Evolutionary conservation across 2,113 vertebrate species (phyloP), one percentile per base, ranked within the genome.

Genomic region (Nycticryphes semicollaris): DNA sequence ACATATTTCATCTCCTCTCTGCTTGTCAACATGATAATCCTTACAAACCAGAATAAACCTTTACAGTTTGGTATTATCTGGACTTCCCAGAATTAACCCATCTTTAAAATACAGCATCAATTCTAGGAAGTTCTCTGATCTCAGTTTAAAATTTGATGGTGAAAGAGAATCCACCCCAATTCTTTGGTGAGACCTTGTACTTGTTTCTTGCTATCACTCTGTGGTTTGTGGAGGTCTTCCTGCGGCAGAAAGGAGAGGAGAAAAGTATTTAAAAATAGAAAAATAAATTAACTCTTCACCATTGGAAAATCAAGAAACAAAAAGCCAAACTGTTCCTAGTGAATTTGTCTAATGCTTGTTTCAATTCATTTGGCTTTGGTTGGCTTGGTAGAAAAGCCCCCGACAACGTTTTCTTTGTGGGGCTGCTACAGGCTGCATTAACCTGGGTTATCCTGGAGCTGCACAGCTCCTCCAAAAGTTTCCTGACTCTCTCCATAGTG

Each of bases 381-480:
- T 45, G 69, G 73, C 22, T 45, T 5, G 0, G 9, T 73, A 56
- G 63, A 88, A 88, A 74, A 85, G 70, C 35, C 45, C 41, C 70
- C 2, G 13, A 39, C 70, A 78, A 27, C 2, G 6, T 94, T 94
- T 93, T 54, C 48, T 50, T 69, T 74, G 67, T 69, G n/a, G 30
- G 28, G 23, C 30, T 67, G 37, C 51, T 77, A 5, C 0, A 2
- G 68, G 60, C 59, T 37, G 51, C 22, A 7, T 7, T 56, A 33
- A 14, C 0, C 0, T 22, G 74, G 56, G n/a, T 35, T 31, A n/a
- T 60, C n/a, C 33, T 3, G 13, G 54, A 83, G 63, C 74, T 45
- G 48, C n/a, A 30, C 35, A 24, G 50, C 48, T 64, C 30, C 78
- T 54, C 37, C 64, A 23, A 6, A 86, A 66, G 9, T 57, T 87